A percentile compares a stretch with the other conserved stretches of the same genome.
Conservation (phyloP, 1,140 invertebrate genomes). For the Musca vetustissima region DNA sequence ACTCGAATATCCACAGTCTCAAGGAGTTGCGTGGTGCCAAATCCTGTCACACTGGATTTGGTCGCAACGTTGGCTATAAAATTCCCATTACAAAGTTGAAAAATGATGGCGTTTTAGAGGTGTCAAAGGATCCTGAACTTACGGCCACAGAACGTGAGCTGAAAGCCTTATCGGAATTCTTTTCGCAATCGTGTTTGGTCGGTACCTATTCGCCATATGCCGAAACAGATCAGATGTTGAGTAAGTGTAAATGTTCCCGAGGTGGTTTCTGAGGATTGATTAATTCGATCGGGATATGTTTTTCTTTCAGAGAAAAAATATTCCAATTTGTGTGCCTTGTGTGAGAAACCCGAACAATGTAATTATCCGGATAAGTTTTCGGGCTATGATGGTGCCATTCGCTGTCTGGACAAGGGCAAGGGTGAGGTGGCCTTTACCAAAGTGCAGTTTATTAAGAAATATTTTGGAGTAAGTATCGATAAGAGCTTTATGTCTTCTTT, state of each 20-base stretch:
- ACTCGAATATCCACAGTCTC: slow-evolving; percentile 64
- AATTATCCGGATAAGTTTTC: slow-evolving; percentile 81
- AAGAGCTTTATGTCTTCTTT: too few species aligned
- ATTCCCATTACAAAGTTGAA: slow-evolving; percentile 73
- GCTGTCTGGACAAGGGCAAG: slow-evolving; percentile 75
- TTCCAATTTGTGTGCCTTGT: slow-evolving; percentile 71
- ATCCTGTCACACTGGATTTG: slow-evolving; percentile 79
- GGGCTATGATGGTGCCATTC: slow-evolving; percentile 80
- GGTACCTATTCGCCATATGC: slow-evolving; percentile 77
- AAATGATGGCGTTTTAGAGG: slow-evolving; percentile 66
- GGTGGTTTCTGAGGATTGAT: slow-evolving; percentile 31
- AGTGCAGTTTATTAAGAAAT: slow-evolving; percentile 74
- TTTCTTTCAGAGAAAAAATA: slow-evolving; percentile 66
- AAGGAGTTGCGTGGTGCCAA: slow-evolving; percentile 69
- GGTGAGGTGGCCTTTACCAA: slow-evolving; percentile 85
- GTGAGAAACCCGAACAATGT: slow-evolving; percentile 71
- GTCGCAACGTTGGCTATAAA: slow-evolving; percentile 78
- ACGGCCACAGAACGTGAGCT: slow-evolving; percentile 77
- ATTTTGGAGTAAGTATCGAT: slow-evolving; percentile 66
- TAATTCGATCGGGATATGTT: too few species aligned
- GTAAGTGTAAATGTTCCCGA: slow-evolving; percentile 56
- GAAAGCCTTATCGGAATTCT: slow-evolving; percentile 70
- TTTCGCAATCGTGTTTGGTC: slow-evolving; percentile 75
- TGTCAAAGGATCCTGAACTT: slow-evolving; percentile 66
- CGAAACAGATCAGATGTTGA: slow-evolving; percentile 66